phyloP scores from a whole-genome alignment of 2,113 vertebrate genomes.

The Rhipidura dahli region DNA sequence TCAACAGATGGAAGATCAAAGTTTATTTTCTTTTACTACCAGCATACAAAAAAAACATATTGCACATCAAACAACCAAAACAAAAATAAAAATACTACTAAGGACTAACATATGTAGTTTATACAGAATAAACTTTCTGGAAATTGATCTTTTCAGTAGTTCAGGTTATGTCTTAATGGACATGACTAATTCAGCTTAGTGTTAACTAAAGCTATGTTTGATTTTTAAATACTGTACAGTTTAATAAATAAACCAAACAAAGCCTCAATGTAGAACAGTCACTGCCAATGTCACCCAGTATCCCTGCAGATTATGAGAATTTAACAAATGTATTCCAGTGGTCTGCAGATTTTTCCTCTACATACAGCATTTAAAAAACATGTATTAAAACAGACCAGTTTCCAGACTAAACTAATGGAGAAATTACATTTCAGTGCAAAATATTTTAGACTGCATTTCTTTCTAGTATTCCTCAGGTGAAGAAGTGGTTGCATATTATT shows the following conservation, averaged over 20 bases:
- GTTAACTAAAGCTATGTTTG: conserved; percentile 89
- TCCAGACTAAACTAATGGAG: conserved; percentile 91
- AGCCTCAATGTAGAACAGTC: conserved; percentile 91
- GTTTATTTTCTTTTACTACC: conserved; percentile 99
- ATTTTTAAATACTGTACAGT: conserved; percentile 99
- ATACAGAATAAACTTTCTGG: conserved; percentile 90
- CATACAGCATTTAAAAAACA: conserved; percentile 86
- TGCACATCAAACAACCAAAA: conserved; percentile 99
- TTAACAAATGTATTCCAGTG: conserved; percentile 81
- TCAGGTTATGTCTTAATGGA: conserved; percentile 87
- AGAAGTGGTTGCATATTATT: conserved; percentile 99
- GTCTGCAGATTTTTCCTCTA: conserved; percentile 79
- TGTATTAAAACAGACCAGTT: conserved; percentile 90
- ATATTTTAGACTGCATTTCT: conserved; percentile 91
- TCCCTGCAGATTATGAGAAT: conserved; percentile 86
- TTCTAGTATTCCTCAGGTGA: conserved; percentile 89
- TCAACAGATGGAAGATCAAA: conserved; percentile 95
- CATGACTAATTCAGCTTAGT: conserved; percentile 90
- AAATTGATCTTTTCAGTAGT: conserved; percentile 98
- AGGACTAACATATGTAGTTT: conserved; percentile 87
- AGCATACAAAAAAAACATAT: conserved; percentile 99
- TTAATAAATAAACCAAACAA: conserved; percentile 99
- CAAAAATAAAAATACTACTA: conserved; percentile 84
- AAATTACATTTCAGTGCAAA: conserved; percentile 99
- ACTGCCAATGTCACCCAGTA: conserved; percentile 86